Base-by-base conservation (phyloP, 2,113 vertebrate species). In the Barbus barbus region DNA sequence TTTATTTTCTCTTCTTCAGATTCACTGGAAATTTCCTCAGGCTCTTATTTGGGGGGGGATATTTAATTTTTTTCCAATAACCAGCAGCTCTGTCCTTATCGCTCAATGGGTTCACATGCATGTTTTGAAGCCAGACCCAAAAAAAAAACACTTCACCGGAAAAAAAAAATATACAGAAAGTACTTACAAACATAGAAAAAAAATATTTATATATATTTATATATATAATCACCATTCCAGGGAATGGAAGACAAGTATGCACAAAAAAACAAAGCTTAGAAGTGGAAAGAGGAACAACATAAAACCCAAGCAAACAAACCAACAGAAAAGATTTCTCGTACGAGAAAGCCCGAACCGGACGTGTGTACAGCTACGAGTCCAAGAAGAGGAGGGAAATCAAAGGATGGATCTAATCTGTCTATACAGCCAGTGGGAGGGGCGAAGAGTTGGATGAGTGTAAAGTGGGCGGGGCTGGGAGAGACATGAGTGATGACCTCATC, bases 171-270 rank as follows among this genome's bases (percentile, higher is more conserved):
- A 95, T 93, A 98, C 95, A 95, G 95, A 93, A 97, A 94, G 95
- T 96, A 97, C 96, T 97, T 96, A 98, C 96, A 96, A 96, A 97
- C 95, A 94, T 90, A 96, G 94, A 41, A 38, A 96, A 93, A 96
- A 96, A 93, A 91, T 93, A 94, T 94, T 92, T 94, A 93, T 95
- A 92, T 94, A 91, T 92, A 94, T 94, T 88, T 92, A 93, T 94
- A 94, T 94, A 96, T 93, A 95, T 92, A 96, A 96, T 96, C 94
- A 96, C 96, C 97, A 96, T 93, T 97, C 94, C 88, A 92, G 92
- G 92, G 91, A 94, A 24, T 91, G 91, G 82, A 86, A 89, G 94
- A 93, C 90, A 93, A 93, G 91, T 95, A 94, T 94, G 89, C 89
- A 96, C 91, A 85, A 87, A 87, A 73, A 77, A 60, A 28, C 48